Evolutionary conservation across 2,113 vertebrate genomes (phyloP), one percentile per base, ranked within the genome.

Genomic region (Promerops cafer): DNA sequence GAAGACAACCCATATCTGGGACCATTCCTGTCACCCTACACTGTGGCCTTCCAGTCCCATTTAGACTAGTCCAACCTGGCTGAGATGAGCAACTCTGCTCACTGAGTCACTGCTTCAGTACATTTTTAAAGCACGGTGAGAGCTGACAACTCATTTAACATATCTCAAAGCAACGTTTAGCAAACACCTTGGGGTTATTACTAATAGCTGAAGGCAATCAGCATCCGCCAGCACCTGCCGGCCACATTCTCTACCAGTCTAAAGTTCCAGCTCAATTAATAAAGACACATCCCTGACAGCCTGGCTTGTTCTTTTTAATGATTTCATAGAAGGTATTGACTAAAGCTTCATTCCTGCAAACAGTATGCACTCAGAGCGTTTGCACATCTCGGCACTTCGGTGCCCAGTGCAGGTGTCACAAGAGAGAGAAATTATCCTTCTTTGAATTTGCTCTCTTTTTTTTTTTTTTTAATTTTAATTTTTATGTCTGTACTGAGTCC

Each of bases 331-430:
- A 76, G 5, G 7, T 80, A 89, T 31, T 63, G 75, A 83, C 40
- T 77, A 74, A 89, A 68, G 10, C 22, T 79, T 86, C 39, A 59
- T 52, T 85, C 37, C 75, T 85, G 70, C 42, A 75, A 59, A 65
- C 10, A 66, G 5, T 1, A 7, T 11, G 15, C 47, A 60, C 19
- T 54, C 56, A 71, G 40, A 80, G 59, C 4, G 0, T 44, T 54
- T 71, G 16, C 42, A 31, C 13, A 37, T 7, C 47, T 42, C 3
- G 0, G 18, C 45, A 68, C 37, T 76, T 72, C 0, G 0, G 10
- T 64, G 60, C 23, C n/a, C 42, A 33, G 9, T 3, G 10, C 1
- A 1, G 52, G 13, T 60, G n/a, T 45, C 56, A 61, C 3, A 5
- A 37, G 28, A 63, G 16, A 7, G 16, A 33, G 6, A 61, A 68